These are phyloP conservation scores for Pteronura brasiliensis DNA, from an alignment of 2,113 vertebrate species.

Conservation along the genomic window DNA sequence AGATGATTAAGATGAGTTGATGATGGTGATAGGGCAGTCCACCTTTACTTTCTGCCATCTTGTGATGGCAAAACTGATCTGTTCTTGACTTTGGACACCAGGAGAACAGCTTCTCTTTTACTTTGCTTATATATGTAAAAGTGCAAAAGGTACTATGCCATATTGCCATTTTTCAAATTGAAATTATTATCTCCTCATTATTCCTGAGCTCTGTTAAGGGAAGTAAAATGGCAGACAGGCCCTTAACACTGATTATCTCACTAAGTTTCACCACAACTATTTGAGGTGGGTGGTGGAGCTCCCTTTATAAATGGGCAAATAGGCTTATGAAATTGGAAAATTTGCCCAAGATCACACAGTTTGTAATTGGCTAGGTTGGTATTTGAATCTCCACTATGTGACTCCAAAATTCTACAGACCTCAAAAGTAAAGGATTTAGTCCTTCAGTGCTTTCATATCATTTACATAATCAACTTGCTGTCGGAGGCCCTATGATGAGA, in stretches of 20 bases:
- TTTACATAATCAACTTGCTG: background rate
- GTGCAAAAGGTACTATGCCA: background rate
- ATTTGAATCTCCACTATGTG: background rate
- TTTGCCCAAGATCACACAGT: background rate
- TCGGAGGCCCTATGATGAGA: background rate
- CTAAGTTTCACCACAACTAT: background rate
- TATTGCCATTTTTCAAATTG: background rate
- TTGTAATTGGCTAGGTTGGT: background rate
- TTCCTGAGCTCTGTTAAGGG: background rate
- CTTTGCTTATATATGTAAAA: background rate
- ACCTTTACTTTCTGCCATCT: background rate
- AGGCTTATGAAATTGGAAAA: constrained; percentile 1
- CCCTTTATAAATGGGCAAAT: background rate
- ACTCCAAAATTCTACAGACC: background rate
- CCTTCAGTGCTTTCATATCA: background rate
- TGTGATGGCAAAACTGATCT: background rate
- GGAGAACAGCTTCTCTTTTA: background rate
- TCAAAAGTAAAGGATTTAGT: background rate
- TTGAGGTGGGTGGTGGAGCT: background rate
- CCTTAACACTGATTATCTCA: background rate
- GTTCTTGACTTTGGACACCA: background rate
- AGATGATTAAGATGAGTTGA: background rate
- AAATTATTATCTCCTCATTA: background rate
- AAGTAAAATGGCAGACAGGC: background rate
- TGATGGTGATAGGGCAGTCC: background rate